phyloP scores from a whole-genome alignment of 2,888 invertebrate genomes.

The Periphyllus acericola region DNA sequence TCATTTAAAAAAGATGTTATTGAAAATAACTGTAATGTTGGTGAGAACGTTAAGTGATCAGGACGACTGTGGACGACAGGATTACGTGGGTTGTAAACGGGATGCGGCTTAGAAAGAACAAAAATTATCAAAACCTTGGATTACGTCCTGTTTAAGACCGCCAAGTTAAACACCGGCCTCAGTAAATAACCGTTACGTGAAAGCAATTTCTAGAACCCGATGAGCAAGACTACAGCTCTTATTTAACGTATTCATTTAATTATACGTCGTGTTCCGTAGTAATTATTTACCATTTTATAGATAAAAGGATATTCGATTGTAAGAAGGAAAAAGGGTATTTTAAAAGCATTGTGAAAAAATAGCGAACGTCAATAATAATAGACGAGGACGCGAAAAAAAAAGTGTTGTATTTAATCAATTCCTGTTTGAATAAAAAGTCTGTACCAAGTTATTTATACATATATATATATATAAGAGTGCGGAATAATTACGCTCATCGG shows the following conservation, averaged over 20 bases:
- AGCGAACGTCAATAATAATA: background rate
- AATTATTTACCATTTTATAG: background rate
- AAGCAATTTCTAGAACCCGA: background rate
- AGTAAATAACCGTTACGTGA: too few relatives aligned
- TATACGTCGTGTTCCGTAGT: background rate
- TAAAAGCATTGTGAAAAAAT: background rate
- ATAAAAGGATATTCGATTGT: background rate
- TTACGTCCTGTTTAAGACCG: too few relatives aligned
- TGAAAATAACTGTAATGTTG: too few relatives aligned
- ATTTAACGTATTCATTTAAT: background rate
- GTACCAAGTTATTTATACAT: too few relatives aligned
- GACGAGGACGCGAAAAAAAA: background rate
- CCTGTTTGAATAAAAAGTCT: constrained; percentile 14
- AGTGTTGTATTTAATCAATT: constrained; percentile 10
- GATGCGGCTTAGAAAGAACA: too few relatives aligned
- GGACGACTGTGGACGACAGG: too few relatives aligned
- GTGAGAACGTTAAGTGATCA: too few relatives aligned
- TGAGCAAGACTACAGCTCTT: background rate
- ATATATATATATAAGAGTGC: background rate
- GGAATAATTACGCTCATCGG: constrained; percentile 11
- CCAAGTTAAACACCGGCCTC: too few relatives aligned
- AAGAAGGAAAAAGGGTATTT: background rate
- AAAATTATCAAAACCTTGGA: too few relatives aligned
- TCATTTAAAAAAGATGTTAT: too few relatives aligned
- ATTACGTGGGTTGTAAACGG: too few relatives aligned